Base-by-base conservation (phyloP, 2,888 invertebrate genomes). In the Lochmaea capreae region DNA sequence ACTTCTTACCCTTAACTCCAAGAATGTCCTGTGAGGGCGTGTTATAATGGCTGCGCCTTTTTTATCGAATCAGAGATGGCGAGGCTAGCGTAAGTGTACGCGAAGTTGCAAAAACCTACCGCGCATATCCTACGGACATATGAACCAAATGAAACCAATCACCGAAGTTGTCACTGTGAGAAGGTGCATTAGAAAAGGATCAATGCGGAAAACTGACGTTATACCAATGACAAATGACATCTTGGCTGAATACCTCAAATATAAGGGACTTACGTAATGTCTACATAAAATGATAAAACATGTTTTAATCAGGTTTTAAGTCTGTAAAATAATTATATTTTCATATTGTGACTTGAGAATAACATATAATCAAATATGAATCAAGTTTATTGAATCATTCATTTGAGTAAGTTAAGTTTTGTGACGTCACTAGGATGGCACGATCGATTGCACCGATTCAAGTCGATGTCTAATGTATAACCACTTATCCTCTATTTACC, bases 21-120 rank as follows among this genome's bases (percentile, higher is more conserved):
- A 86, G 85, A 88, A 85, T 87, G 88, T 87, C 89, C 89, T 88
- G 88, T 88, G 90, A 90, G 89, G 90, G 90, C 90, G 90, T 90
- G 89, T 87, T 87, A 85, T 86, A 87, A 84, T 83, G 84, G 83
- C 85, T 85, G 82, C 87, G 85, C 84, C 86, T 87, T 83, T 85
- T 82, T 84, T 81, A 79, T 82, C 79, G 73, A 86, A 86, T 84
- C 86, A 88, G 87, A 88, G 88, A 88, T 88, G 88, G 87, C 87
- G 87, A 87, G 84, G 86, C 85, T 86, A 87, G 88, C 83, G 82
- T 69, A 16, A 62, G 18, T 42, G 46, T 49, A 62, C 67, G 71
- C 52, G 71, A 65, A 62, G 22, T 43, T 52, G 63, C 58, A 58
- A 65, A 71, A 65, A 58, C 71, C 58, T 71, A 22, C 42, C 58